Conservation (phyloP, 2,797 vertebrate species). For the Cuniculus paca region DNA sequence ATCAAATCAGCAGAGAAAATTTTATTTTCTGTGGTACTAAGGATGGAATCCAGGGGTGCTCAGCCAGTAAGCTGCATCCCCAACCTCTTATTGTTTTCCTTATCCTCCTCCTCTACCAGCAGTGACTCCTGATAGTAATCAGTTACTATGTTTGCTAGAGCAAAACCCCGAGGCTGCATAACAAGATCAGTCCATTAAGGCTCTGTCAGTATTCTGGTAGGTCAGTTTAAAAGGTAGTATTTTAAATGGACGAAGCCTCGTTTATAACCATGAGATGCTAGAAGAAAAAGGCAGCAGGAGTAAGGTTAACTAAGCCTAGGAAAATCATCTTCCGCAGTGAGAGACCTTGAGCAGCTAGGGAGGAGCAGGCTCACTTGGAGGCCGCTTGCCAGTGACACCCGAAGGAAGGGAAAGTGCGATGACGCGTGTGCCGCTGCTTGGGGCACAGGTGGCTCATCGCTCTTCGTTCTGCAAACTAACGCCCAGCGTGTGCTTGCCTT, state of each 20-base stretch:
- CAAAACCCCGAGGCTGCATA: background rate
- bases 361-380: background rate
- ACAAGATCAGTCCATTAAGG: background rate
- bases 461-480: background rate
- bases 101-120: background rate
- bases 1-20: conserved; percentile 32
- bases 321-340: background rate
- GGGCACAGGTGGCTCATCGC: background rate
- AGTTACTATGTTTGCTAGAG: conserved; percentile 25
- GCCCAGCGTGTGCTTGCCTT: background rate
- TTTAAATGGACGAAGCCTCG: background rate
- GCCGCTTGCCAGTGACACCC: background rate
- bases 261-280: background rate
- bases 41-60: background rate
- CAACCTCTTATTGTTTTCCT: background rate
- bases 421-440: background rate
- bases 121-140: background rate
- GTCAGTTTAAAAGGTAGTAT: background rate
- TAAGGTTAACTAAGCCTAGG: background rate
- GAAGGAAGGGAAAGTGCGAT: background rate
- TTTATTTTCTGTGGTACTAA: background rate
- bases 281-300: conserved; percentile 5
- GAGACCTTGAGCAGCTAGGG: background rate
- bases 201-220: conserved; percentile 11
- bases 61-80: background rate